Evolutionary conservation across 1,140 invertebrate species (phyloP).

Genomic region (Akabosia matsudoensis): DNA sequence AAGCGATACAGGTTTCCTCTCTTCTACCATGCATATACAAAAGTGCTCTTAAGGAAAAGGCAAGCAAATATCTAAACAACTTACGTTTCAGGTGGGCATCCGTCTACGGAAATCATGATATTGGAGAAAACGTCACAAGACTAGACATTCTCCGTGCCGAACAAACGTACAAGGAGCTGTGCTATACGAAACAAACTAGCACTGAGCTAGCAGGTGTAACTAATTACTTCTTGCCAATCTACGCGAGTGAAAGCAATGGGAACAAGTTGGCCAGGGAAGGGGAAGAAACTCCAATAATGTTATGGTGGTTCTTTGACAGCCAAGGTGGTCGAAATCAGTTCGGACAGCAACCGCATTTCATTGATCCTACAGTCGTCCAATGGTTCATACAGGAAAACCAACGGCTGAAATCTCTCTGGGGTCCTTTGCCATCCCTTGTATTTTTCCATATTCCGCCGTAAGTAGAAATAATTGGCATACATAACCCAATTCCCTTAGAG

Average conservation of each 20-base stretch:
- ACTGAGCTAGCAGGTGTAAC: neutral
- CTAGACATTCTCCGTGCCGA: conserved; percentile 29
- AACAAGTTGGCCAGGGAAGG: neutral
- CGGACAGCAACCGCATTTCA: conserved; percentile 14
- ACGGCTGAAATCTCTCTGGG: neutral
- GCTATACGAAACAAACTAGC: conserved; percentile 10
- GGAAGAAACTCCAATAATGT: neutral
- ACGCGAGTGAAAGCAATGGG: neutral
- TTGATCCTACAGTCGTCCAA: neutral
- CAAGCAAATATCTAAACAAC: no score
- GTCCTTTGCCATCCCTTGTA: conserved; percentile 3
- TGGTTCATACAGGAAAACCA: conserved; percentile 8
- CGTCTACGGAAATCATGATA: conserved; percentile 39
- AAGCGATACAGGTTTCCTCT: conserved; percentile 17
- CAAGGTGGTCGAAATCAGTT: conserved; percentile 9
- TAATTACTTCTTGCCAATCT: conserved; percentile 9
- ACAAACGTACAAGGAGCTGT: conserved; percentile 21
- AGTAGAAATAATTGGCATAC: neutral
- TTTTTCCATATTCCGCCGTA: conserved; percentile 24
- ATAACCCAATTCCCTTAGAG: no score
- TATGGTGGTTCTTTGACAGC: conserved; percentile 16
- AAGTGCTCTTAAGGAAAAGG: neutral
- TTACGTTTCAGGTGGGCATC: conserved; percentile 40
- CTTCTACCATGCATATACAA: neutral
- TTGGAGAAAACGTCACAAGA: conserved; percentile 36